A percentile compares a stretch with the other conserved stretches of the same genome.
These are phyloP conservation scores for Dreissena rostriformis DNA, from an alignment of 1,140 invertebrate genomes.

Conservation along the genomic window DNA sequence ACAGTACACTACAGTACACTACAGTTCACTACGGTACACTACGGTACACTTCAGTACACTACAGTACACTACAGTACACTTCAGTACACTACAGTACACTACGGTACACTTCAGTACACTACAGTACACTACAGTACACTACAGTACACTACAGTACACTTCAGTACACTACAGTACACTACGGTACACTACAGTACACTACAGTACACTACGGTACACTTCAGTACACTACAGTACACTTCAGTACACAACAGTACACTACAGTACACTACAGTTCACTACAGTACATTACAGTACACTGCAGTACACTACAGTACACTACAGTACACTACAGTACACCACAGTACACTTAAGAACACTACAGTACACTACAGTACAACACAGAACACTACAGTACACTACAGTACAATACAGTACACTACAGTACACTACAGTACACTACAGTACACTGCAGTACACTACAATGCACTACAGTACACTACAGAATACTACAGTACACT, in stretches of 20 bases:
- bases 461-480: slow-evolving; percentile 55
- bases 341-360: slow-evolving; percentile 56
- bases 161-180: slow-evolving; percentile 33
- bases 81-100: slow-evolving; percentile 52
- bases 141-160: slow-evolving; percentile 20
- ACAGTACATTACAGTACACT: slow-evolving; percentile 24
- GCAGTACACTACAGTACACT: slow-evolving; percentile 17
- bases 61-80: slow-evolving; percentile 57
- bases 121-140: slow-evolving; percentile 30
- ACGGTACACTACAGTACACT: slow-evolving; percentile 38
- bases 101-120: slow-evolving; percentile 11
- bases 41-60: slow-evolving; percentile 20
- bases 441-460: slow-evolving; percentile 58
- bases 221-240: slow-evolving; percentile 28
- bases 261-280: slow-evolving; percentile 5
- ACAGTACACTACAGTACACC: slow-evolving; percentile 22
- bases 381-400: slow-evolving; percentile 62
- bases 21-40: slow-evolving; percentile 27
- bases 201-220: slow-evolving; percentile 40
- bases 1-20: slow-evolving; percentile 24
- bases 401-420: slow-evolving; percentile 60
- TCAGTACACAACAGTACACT: neutral
- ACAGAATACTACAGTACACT: slow-evolving; percentile 46
- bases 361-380: slow-evolving; percentile 61
- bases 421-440: slow-evolving; percentile 58